These are phyloP conservation scores for Drosophila niveifrons DNA, from an alignment of 2,888 invertebrate genomes.

Conservation along the genomic window DNA sequence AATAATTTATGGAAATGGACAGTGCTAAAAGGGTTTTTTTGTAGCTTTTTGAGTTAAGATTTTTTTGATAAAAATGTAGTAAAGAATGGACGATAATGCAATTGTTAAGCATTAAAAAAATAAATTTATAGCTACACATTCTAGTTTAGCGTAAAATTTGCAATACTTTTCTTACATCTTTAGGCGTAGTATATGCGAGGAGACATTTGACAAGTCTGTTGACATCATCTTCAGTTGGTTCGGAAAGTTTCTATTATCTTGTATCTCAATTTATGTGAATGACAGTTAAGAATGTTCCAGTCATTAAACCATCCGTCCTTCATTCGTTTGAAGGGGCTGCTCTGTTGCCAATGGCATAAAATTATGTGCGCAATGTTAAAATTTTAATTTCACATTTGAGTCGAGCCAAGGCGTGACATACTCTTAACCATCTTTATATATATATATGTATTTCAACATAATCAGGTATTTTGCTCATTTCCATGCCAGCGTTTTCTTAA, in stretches of 20 bases:
- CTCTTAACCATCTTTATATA: conserved; percentile 10
- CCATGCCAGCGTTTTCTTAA: conserved; percentile 66
- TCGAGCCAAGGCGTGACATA: conserved; percentile 38
- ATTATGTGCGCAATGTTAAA: conserved; percentile 84
- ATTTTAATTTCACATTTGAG: conserved; percentile 84
- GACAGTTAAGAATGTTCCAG: conserved; percentile 18
- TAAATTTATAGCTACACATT: no score
- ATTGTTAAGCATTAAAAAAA: not conserved
- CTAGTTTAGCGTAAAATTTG: not conserved
- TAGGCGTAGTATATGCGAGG: not conserved
- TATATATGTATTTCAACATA: conserved; percentile 13
- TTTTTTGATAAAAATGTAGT: conserved; percentile 13
- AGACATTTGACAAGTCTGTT: conserved; percentile 14
- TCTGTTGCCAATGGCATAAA: conserved; percentile 69
- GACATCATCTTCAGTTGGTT: conserved; percentile 34
- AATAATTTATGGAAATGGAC: conserved; percentile 64
- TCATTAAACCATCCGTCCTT: conserved; percentile 27
- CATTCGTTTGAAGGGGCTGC: conserved; percentile 9
- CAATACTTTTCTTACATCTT: not conserved
- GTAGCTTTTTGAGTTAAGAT: conserved; percentile 22
- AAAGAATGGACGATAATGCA: not conserved
- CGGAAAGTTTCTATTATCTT: conserved; percentile 24
- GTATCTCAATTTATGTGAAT: conserved; percentile 40
- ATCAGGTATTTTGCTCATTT: conserved; percentile 57
- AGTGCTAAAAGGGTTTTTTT: conserved; percentile 42